phyloP scores from a whole-genome alignment of 35 echinoderm and acorn worm genomes.

The Heliocidaris erythrogramma region DNA sequence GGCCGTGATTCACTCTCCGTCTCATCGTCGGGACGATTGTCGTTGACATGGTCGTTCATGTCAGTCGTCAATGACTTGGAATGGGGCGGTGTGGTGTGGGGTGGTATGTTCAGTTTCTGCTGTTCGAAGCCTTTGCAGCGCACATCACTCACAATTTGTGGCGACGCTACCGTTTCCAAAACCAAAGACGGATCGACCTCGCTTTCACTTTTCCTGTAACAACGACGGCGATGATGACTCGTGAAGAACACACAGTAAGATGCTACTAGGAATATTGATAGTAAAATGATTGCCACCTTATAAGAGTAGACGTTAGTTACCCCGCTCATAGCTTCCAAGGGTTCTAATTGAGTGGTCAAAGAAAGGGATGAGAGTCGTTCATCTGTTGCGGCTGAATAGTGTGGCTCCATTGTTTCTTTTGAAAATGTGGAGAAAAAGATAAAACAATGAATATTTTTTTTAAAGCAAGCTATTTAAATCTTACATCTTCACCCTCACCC shows the following conservation, averaged over 20 bases:
- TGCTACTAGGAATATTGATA: not conserved
- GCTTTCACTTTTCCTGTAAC: no score
- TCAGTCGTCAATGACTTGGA: not conserved
- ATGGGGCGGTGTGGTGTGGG: not conserved
- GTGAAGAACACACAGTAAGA: not conserved
- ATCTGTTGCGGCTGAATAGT: no score
- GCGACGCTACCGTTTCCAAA: not conserved
- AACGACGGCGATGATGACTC: not conserved
- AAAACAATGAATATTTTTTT: no score
- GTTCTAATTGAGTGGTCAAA: no score
- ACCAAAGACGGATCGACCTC: no score
- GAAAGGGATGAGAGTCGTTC: no score
- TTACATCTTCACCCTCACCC: no score
- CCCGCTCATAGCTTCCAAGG: no score
- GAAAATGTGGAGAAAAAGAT: no score
- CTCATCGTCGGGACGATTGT: not conserved
- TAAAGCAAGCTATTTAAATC: no score
- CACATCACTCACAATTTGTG: not conserved
- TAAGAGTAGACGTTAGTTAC: no score
- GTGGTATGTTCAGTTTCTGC: not conserved
- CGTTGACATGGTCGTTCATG: not conserved
- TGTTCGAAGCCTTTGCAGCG: not conserved
- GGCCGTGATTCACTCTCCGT: not conserved
- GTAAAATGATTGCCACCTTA: not conserved
- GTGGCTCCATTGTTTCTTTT: no score